Evolutionary conservation across 2,888 invertebrate genomes (phyloP).

Genomic region (Pristionchus arcanus): DNA sequence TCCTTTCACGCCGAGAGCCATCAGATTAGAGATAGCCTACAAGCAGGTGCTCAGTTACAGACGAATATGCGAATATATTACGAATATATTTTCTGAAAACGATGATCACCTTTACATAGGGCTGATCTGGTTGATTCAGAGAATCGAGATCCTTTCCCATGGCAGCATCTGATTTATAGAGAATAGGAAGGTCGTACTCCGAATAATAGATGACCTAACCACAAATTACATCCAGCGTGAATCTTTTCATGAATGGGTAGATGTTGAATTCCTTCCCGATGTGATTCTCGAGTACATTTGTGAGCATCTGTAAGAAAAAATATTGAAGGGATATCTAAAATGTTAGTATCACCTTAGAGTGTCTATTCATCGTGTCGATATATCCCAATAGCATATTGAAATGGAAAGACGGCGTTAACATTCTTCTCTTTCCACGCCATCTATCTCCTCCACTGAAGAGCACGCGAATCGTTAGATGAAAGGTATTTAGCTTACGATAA

Average conservation of each 20-base stretch:
- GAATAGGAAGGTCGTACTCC: no score
- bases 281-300: background rate
- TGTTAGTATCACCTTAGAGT: background rate
- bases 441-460: conserved; percentile 5
- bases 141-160: conserved; percentile 48
- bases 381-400: conserved; percentile 32
- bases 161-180: background rate
- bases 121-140: conserved; percentile 21
- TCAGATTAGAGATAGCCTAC: background rate
- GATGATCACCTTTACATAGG: conserved; percentile 30
- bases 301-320: background rate
- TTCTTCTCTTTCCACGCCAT: conserved; percentile 28
- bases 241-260: conserved; percentile 34
- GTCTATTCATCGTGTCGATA: conserved; percentile 38
- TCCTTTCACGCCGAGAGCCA: background rate
- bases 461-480: background rate
- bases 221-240: conserved; percentile 20
- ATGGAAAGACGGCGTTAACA: conserved; percentile 46
- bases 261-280: background rate
- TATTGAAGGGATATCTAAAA: background rate
- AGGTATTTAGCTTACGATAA: conserved; percentile 61
- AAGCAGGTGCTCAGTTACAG: background rate
- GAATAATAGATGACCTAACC: background rate
- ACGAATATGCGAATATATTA: no score
- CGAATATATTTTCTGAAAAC: no score